phyloP scores from a whole-genome alignment of 2,113 vertebrate species.

The Papio anubis region DNA sequence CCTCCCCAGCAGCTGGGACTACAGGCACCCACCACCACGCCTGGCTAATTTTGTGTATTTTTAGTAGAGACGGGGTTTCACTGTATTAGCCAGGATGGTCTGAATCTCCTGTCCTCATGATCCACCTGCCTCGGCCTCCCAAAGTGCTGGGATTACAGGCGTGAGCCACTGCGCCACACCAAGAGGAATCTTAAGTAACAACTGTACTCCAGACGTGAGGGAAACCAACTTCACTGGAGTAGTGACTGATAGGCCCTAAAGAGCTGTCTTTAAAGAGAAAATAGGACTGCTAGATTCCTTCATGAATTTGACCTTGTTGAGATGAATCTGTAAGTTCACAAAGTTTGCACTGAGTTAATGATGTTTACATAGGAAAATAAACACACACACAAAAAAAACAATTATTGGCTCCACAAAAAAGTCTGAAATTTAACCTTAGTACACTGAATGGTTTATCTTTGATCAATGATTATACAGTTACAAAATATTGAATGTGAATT shows the following conservation, averaged over 20 bases:
- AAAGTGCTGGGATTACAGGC: too few species aligned
- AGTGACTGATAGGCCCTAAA: neutral
- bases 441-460: neutral
- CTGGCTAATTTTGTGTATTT: too few species aligned
- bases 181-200: neutral
- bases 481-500: neutral
- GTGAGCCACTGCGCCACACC: too few species aligned
- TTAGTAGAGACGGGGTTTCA: too few species aligned
- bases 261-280: neutral
- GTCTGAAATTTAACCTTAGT: neutral
- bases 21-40: too few species aligned
- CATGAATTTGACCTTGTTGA: neutral
- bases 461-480: neutral
- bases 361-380: conserved; percentile 12
- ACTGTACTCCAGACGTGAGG: neutral
- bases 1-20: too few species aligned
- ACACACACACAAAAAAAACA: neutral
- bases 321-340: neutral
- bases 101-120: too few species aligned
- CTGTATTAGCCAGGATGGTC: too few species aligned
- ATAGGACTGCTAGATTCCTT: neutral
- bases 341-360: neutral
- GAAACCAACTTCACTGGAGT: neutral
- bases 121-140: too few species aligned
- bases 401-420: neutral